phyloP scores from a whole-genome alignment of 92 coral and sea anemone genomes.

The Porites lobata region DNA sequence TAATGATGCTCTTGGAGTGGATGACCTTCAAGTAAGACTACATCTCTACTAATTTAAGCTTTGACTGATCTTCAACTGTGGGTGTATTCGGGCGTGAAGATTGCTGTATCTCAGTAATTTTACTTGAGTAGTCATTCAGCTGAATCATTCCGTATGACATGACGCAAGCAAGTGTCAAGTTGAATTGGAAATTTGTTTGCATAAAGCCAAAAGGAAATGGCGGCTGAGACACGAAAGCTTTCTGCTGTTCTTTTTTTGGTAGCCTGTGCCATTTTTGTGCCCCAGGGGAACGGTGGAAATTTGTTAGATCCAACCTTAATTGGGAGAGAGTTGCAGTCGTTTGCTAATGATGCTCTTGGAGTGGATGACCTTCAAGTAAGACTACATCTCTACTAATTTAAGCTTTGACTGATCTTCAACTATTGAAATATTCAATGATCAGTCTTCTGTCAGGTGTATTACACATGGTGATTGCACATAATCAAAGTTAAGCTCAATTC shows the following conservation, averaged over 20 bases:
- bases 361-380: constrained; percentile 64
- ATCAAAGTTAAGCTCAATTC: background rate
- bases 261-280: background rate
- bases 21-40: constrained; percentile 53
- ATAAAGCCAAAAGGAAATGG: background rate
- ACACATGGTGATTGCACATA: background rate
- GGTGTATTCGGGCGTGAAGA: too few species aligned
- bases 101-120: too few species aligned
- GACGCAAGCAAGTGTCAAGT: too few species aligned
- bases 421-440: background rate
- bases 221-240: background rate
- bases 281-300: background rate
- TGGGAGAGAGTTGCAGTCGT: constrained; percentile 25
- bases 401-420: too few species aligned
- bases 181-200: too few species aligned
- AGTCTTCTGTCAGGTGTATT: background rate
- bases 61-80: too few species aligned
- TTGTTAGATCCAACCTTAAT: constrained; percentile 40
- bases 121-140: too few species aligned
- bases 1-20: constrained; percentile 55
- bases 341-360: constrained; percentile 58
- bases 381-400: background rate
- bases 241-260: background rate
- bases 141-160: too few species aligned
- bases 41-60: background rate